Conservation (phyloP, 2,113 vertebrate genomes). For the Hyperopisus bebe region DNA sequence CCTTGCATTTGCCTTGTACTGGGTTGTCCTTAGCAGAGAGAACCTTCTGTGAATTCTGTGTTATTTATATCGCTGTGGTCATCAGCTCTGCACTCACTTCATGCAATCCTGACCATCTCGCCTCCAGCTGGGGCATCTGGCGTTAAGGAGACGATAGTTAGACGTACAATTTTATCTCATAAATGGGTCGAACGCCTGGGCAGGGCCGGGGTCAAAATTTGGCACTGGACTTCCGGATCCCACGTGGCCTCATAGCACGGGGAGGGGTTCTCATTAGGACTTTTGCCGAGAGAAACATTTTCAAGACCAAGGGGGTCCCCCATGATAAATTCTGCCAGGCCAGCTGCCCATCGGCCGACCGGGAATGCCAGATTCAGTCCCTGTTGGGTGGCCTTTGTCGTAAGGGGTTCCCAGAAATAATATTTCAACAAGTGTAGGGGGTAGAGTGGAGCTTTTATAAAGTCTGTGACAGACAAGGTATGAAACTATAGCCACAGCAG, state of each 20-base stretch:
- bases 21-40: neutral
- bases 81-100: neutral
- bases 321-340: neutral
- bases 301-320: neutral
- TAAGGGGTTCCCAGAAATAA: neutral
- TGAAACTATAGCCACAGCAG: neutral
- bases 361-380: neutral
- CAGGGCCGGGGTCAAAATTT: neutral
- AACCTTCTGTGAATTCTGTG: neutral
- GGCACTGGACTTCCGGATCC: neutral
- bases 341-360: neutral
- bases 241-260: neutral
- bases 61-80: neutral
- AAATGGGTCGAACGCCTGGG: neutral
- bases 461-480: neutral
- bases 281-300: neutral
- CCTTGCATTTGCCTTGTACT: neutral
- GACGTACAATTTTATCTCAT: neutral
- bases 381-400: neutral
- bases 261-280: neutral
- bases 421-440: neutral
- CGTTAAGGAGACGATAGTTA: neutral
- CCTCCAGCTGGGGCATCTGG: neutral
- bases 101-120: neutral
- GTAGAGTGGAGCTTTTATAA: neutral